These are phyloP conservation scores for Varanus komodoensis DNA, from an alignment of 2,113 vertebrate species.

Conservation along the genomic window DNA sequence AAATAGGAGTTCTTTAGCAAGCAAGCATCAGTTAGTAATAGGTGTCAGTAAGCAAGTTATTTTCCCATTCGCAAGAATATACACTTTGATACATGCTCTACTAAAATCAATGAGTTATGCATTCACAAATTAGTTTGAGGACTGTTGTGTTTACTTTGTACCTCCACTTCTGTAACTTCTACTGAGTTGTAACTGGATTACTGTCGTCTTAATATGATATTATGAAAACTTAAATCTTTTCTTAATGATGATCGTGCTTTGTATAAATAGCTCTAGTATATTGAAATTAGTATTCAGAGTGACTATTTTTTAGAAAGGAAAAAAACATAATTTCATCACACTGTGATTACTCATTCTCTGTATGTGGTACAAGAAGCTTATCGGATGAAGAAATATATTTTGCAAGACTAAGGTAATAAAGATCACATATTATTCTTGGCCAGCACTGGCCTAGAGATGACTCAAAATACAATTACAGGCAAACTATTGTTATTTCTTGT, in stretches of 20 bases:
- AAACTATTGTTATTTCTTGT: too few species aligned
- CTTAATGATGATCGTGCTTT: neutral
- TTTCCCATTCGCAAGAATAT: neutral
- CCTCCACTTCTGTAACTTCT: neutral
- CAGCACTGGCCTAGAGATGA: neutral
- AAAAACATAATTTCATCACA: neutral
- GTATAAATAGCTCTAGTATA: neutral
- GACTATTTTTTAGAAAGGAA: neutral
- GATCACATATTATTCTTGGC: neutral
- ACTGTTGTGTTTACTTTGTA: neutral
- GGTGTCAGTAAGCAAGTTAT: conserved; percentile 40
- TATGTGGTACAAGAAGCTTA: neutral
- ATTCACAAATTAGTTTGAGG: neutral
- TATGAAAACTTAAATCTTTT: neutral
- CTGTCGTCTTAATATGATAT: neutral
- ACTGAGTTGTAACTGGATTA: conserved; percentile 4
- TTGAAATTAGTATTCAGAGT: neutral
- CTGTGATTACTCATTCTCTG: neutral
- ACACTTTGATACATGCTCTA: neutral
- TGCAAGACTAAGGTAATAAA: neutral
- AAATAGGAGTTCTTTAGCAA: neutral
- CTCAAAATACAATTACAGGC: neutral
- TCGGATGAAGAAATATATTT: neutral
- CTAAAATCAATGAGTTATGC: neutral
- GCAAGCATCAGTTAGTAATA: neutral